Conservation (phyloP, 2,113 vertebrate genomes). For the Thryonomys swinderianus region DNA sequence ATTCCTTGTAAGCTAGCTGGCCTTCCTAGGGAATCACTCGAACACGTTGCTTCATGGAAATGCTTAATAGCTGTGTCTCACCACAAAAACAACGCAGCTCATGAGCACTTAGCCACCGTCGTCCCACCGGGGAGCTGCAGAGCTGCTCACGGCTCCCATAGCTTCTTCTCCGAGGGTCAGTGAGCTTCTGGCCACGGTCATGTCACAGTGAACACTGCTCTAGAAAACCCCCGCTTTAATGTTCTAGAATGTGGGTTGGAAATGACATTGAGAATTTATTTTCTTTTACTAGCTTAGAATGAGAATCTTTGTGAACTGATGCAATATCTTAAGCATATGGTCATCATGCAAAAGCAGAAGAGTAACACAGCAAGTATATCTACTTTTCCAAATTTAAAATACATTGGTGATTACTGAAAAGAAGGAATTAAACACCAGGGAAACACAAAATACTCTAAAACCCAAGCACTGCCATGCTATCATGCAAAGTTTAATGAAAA, state of each 20-base stretch:
- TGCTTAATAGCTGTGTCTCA: neutral
- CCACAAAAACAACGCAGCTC: neutral
- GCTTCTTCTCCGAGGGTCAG: neutral
- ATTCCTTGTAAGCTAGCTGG: neutral
- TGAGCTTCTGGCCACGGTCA: neutral
- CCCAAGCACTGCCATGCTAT: neutral
- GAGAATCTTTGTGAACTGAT: neutral
- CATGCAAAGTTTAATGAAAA: neutral
- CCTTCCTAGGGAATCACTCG: neutral
- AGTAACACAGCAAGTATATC: neutral
- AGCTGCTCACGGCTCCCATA: neutral
- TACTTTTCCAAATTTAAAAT: neutral
- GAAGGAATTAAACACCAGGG: neutral
- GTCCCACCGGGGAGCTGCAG: neutral
- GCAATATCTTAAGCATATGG: neutral
- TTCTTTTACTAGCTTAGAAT: neutral
- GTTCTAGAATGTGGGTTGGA: neutral
- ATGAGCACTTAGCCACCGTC: neutral
- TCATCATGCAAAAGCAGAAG: neutral
- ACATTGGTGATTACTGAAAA: neutral
- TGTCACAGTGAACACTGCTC: fast-evolving
- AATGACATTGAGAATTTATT: neutral
- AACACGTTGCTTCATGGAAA: conserved; percentile 61
- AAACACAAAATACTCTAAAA: conserved; percentile 10
- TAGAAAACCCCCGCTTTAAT: neutral